Evolutionary conservation across 2,113 vertebrate species (phyloP).

Genomic region (Pyrgilauda ruficollis): DNA sequence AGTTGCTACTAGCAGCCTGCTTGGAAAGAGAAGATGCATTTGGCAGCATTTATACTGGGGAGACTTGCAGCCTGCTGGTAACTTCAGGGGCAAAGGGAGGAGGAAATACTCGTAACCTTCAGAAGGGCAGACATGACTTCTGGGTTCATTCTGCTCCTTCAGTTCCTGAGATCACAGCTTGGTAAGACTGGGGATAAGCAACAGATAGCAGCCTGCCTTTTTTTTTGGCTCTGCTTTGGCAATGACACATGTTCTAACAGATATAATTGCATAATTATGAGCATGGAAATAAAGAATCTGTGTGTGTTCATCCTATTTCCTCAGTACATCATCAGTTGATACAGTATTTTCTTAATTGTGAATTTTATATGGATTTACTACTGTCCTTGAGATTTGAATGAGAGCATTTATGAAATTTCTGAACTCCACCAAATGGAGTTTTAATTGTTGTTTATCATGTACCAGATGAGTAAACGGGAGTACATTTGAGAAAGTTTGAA

Average conservation of each 20-base stretch:
- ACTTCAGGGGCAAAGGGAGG: background rate
- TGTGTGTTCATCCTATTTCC: background rate
- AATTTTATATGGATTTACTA: background rate
- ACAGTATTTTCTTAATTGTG: background rate
- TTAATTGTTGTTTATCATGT: background rate
- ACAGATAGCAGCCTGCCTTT: background rate
- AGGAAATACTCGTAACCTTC: background rate
- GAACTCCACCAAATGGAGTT: background rate
- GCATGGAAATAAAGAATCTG: background rate
- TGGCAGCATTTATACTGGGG: background rate
- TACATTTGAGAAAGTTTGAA: background rate
- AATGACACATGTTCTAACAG: background rate
- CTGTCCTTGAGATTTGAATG: background rate
- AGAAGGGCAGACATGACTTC: background rate
- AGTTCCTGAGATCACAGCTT: background rate
- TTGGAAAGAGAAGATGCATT: background rate
- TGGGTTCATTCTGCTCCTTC: background rate
- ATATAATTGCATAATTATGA: background rate
- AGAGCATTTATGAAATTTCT: background rate
- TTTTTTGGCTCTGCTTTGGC: background rate
- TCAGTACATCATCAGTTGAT: background rate
- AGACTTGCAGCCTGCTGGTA: background rate
- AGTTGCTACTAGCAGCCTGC: background rate
- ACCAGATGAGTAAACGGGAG: background rate
- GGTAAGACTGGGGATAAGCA: background rate